A percentile compares a stretch with the other conserved stretches of the same genome.
Conservation (phyloP, 2,113 vertebrate genomes). For the Zapus hudsonius region DNA sequence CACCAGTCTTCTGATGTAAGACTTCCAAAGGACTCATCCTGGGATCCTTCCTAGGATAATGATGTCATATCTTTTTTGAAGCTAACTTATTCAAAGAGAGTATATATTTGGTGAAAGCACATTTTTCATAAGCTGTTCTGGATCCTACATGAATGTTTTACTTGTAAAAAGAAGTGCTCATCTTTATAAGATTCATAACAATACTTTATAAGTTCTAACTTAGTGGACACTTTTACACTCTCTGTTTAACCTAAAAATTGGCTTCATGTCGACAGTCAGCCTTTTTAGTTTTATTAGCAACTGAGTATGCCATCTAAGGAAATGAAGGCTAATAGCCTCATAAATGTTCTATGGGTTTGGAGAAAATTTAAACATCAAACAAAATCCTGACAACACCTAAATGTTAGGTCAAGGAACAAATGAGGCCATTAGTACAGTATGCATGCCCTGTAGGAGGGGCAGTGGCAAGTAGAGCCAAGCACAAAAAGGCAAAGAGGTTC, state of each 20-base stretch:
- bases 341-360: constrained; percentile 68
- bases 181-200: constrained; percentile 64
- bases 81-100: background rate
- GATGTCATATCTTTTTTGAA: background rate
- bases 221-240: constrained; percentile 63
- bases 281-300: constrained; percentile 54
- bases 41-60: background rate
- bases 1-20: background rate
- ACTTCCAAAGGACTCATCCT: background rate
- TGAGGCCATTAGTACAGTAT: background rate
- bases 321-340: constrained; percentile 73
- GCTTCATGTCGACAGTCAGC: constrained; percentile 30
- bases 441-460: background rate
- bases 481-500: background rate
- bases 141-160: constrained; percentile 52
- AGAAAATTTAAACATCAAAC: constrained; percentile 66
- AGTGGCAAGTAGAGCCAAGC: background rate
- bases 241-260: constrained; percentile 18
- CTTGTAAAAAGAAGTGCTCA: constrained; percentile 50
- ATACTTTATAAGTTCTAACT: constrained; percentile 74
- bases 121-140: constrained; percentile 19
- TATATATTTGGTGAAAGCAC: constrained; percentile 45
- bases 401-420: constrained; percentile 1
- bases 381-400: constrained; percentile 36
- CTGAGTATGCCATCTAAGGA: constrained; percentile 47